Base-by-base conservation (phyloP, 2,797 vertebrate genomes). In the Florisuga fusca region DNA sequence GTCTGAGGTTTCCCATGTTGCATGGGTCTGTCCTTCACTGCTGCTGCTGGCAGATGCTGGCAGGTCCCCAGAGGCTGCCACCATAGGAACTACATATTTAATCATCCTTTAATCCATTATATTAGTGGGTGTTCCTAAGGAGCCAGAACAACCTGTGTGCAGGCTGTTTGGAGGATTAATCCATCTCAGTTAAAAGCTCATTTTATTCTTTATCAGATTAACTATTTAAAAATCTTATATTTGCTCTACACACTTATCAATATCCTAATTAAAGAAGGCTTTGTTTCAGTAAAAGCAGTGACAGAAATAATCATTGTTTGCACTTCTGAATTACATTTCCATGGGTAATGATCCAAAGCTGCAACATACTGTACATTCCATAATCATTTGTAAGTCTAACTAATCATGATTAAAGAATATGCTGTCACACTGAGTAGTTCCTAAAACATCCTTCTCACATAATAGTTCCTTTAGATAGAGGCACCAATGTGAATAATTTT, bases 251-350 rank as follows among this genome's bases (percentile, higher is more conserved):
- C 36, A 68, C 64, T 85, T 96, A 55, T 48, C 95, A 93, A 48
- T 92, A 91, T 84, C 93, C 77, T 96, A 72, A 93, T 93, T 90
- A 85, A 80, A 96, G 75, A 62, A 90, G 90, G n/a, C n/a, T 90
- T 29, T 88, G 92, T 93, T 93, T 96, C 59, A 7, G 74, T 93
- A 84, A 95, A 96, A 93, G 53, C 59, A 89, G 36, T 91, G 94
- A 83, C 18, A 20, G 87, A 81, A 97, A 90, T 80, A 96, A 83
- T 96, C 89, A 84, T 87, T 95, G 63, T 92, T 97, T 96, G 85
- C 92, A 93, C 78, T 95, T 94, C 91, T 46, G 93, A 92, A 96
- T 97, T 96, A 97, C 95, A 94, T 97, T 96, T 96, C 89, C 76
- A 68, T 80, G 90, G 81, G 68, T 97, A 97, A 95, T 97, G 95